Conservation (phyloP, 2,888 invertebrate species). For the Hypercompe scribonia region DNA sequence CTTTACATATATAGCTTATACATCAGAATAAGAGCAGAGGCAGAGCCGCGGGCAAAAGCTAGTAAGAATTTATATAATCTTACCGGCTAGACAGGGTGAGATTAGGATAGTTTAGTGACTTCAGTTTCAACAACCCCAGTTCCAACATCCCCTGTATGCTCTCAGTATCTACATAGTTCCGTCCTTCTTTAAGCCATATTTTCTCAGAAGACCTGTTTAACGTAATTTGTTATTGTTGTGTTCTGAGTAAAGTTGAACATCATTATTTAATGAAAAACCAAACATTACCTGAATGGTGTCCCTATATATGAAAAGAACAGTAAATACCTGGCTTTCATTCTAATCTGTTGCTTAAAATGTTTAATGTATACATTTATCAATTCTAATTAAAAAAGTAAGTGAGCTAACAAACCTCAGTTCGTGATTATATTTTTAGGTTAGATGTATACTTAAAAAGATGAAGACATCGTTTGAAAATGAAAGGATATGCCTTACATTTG, state of each 20-base stretch:
- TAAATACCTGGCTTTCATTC: slow-evolving; percentile 90
- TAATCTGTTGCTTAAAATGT: slow-evolving; percentile 21
- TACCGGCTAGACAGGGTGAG: slow-evolving; percentile 91
- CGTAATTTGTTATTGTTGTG: not conserved
- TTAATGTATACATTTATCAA: slow-evolving; percentile 26
- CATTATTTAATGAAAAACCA: not conserved
- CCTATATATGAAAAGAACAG: slow-evolving; percentile 92
- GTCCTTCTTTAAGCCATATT: slow-evolving; percentile 79
- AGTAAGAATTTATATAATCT: no score
- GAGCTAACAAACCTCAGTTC: not conserved
- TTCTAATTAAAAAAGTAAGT: not conserved
- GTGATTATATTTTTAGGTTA: not conserved
- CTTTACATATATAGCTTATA: no score
- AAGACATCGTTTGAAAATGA: not conserved
- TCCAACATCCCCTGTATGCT: slow-evolving; percentile 92
- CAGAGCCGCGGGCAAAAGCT: no score
- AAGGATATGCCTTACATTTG: not conserved
- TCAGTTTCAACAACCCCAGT: slow-evolving; percentile 85
- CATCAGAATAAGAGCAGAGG: no score
- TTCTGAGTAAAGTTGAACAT: not conserved
- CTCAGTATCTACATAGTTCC: slow-evolving; percentile 85
- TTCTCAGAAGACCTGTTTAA: slow-evolving; percentile 89
- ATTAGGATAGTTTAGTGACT: slow-evolving; percentile 85
- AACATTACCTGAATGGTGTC: slow-evolving; percentile 89
- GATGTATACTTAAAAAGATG: not conserved